Evolutionary conservation across 1,140 invertebrate genomes (phyloP).

Genomic region (Melanaphis sacchari): DNA sequence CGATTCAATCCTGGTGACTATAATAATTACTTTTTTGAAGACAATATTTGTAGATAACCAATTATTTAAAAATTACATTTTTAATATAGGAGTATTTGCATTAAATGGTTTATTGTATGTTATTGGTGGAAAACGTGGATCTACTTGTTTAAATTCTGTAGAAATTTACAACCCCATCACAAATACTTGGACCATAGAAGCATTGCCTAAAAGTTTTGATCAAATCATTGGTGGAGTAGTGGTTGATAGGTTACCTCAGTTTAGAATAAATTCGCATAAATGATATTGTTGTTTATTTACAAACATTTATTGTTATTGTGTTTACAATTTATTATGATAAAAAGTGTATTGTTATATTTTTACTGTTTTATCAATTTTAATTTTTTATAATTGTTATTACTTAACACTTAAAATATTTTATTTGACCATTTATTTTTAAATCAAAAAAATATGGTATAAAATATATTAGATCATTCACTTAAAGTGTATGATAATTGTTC

Average conservation of each 20-base stretch:
- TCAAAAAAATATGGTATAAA: no score
- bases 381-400: no score
- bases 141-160: conserved; percentile 87
- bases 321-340: no score
- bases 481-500: neutral
- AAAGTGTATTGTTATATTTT: no score
- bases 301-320: no score
- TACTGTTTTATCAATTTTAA: no score
- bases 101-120: conserved; percentile 86
- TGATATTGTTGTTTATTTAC: no score
- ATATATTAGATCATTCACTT: no score
- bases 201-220: conserved; percentile 85
- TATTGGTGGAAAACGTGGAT: conserved; percentile 91
- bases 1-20: conserved; percentile 84
- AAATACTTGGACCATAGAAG: conserved; percentile 82
- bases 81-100: conserved; percentile 78
- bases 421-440: no score
- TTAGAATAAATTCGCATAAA: neutral
- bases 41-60: neutral
- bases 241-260: conserved; percentile 76
- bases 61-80: neutral
- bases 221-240: conserved; percentile 94
- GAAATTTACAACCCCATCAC: conserved; percentile 87
- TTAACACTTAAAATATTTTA: no score
- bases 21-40: neutral